Evolutionary conservation across 2,888 invertebrate genomes (phyloP).

Genomic region (Apotomis turbidana): DNA sequence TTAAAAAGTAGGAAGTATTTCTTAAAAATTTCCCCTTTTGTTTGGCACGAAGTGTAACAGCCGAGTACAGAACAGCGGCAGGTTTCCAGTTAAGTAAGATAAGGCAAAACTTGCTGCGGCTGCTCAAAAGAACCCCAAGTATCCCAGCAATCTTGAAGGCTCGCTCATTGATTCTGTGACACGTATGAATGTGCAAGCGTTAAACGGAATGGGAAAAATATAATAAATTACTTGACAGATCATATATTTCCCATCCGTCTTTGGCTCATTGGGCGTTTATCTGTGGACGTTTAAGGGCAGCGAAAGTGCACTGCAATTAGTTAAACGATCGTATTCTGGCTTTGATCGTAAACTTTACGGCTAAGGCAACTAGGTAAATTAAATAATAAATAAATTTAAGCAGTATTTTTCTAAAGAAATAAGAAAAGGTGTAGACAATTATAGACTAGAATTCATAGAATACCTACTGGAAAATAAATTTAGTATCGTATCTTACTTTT

Average conservation of each 20-base stretch:
- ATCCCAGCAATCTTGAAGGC: slow-evolving; percentile 59
- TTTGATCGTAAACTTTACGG: background rate
- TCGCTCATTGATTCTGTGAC: slow-evolving; percentile 31
- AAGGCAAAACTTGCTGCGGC: slow-evolving; percentile 65
- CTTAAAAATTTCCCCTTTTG: background rate
- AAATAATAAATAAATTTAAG: no score
- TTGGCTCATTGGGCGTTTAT: background rate
- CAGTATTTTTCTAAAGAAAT: no score
- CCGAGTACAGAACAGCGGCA: slow-evolving; percentile 48
- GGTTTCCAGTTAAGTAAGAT: slow-evolving; percentile 67
- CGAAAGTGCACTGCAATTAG: background rate
- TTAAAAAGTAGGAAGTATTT: no score
- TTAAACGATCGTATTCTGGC: background rate
- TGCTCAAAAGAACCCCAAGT: slow-evolving; percentile 64
- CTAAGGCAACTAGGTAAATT: no score
- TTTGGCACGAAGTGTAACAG: slow-evolving; percentile 18
- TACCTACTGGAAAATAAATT: no score
- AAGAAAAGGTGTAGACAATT: no score
- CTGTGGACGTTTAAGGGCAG: background rate
- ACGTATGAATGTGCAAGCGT: slow-evolving; percentile 10
- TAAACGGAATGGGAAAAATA: slow-evolving; percentile 5
- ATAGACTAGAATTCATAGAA: no score
- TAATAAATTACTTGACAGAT: slow-evolving; percentile 13
- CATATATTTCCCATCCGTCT: background rate
- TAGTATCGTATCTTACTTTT: no score